These are phyloP conservation scores for Acheta domesticus DNA, from an alignment of 2,888 invertebrate genomes.

Conservation along the genomic window DNA sequence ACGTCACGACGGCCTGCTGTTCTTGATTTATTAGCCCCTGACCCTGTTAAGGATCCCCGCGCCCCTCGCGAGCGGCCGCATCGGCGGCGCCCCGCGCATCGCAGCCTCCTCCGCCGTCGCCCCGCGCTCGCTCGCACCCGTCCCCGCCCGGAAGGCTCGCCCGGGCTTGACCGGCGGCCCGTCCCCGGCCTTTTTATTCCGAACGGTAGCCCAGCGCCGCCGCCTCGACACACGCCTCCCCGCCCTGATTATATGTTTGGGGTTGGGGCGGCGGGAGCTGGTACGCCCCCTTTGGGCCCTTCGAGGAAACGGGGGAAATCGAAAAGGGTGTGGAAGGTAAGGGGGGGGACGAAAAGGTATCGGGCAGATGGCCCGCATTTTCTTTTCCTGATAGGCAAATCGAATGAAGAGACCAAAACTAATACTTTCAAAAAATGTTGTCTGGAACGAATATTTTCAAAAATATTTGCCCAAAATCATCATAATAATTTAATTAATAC, in stretches of 20 bases:
- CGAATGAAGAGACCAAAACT: too few relatives aligned
- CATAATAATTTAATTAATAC: too few relatives aligned
- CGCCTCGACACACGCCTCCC: not conserved
- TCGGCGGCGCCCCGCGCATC: not conserved
- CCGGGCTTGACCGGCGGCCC: not conserved
- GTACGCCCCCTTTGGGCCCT: not conserved
- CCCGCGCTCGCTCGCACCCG: not conserved
- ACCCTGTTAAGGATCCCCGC: constrained; percentile 34
- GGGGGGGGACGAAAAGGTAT: not conserved
- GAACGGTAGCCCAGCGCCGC: not conserved
- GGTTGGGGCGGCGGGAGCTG: not conserved
- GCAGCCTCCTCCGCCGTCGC: not conserved
- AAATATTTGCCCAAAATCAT: too few relatives aligned
- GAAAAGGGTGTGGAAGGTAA: not conserved
- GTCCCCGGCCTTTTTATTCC: not conserved
- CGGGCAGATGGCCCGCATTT: too few relatives aligned
- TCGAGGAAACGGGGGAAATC: not conserved
- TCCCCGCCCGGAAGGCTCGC: not conserved
- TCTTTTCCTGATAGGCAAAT: too few relatives aligned
- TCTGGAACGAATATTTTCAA: too few relatives aligned
- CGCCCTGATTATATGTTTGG: not conserved
- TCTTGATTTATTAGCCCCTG: constrained; percentile 38
- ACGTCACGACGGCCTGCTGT: constrained; percentile 36
- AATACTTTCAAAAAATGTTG: too few relatives aligned
- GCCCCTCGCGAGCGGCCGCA: not conserved